Evolutionary conservation across 1,140 invertebrate genomes (phyloP), one percentile per base, ranked within the genome.

Genomic region (Drosophila busckii): DNA sequence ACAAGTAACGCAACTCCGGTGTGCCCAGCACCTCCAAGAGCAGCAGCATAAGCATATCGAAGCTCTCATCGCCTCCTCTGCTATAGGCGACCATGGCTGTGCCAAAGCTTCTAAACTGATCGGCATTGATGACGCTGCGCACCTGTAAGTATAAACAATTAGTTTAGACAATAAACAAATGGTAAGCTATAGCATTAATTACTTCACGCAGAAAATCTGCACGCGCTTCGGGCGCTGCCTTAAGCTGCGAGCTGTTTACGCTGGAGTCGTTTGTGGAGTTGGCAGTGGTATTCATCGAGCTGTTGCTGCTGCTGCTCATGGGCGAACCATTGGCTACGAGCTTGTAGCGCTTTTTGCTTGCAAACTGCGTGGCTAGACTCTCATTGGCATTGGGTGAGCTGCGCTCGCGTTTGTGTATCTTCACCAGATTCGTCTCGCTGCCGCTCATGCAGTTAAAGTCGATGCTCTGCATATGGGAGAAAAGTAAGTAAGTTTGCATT

Each of bases 41-140:
- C 17, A 86, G 80, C 40, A 75, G 58, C 28, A 91, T 73, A 44
- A 93, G 88, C 16, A 86, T 64, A 2, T 87, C 65, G 59, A 91
- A 90, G 67, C 90, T 87, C 7, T 88, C 88, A 26, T 88, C 88
- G 35, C 34, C 52, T n/a, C 73, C 68, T 4, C 88, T 89, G 45
- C 90, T 91, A 70, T 93, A 93, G 6, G 67, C 75, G 10, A 89
- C 84, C 55, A 93, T 88, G 20, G 91, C 89, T 10, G 86, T 70
- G 90, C 89, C 88, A 92, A 93, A 76, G 80, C 67, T 78, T 88
- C 90, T 76, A 90, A 93, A 73, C 89, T 86, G 32, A 16, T 89
- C 87, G 37, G 76, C 65, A 10, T 88, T 83, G 41, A 92, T 67
- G 0, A 65, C 19, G 9, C 70, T 73, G 13, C 84, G 83, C 2